Evolutionary conservation across 2,888 invertebrate species (phyloP), one percentile per base, ranked within the genome.

Genomic region (Argyra leucocephala): DNA sequence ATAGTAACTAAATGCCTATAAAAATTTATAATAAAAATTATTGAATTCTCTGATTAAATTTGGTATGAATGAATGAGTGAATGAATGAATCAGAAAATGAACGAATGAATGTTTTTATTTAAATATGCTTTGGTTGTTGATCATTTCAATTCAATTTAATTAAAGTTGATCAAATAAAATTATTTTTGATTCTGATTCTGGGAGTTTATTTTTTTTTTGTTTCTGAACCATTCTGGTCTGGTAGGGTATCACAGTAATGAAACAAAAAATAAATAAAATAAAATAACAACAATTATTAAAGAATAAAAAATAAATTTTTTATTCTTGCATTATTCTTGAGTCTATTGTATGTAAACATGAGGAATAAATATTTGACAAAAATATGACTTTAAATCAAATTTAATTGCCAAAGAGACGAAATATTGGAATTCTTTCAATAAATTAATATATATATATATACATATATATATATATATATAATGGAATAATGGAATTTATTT

Each of bases 151-250:
- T 59, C 59, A 59, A 23, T 12, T 59, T 59, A 59, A 59, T 59
- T 59, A 59, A 23, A 59, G 59, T 59, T 59, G 59, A 59, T 59
- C 59, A 59, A 59, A 59, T 59, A 23, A 59, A 23, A 23, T 59
- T 22, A 59, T 15, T 59, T 59, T 57, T 22, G 5, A 57, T n/a
- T n/a, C n/a, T n/a, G n/a, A n/a, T n/a, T n/a, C n/a, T n/a, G n/a
- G 12, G 15, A 23, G 23, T 23, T 59, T 23, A n/a, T 22, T 23
- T 15, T 23, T 59, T 59, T 23, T 57, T 18, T 12, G 6, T 1
- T 48, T 48, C 18, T 48, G 5, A 48, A 5, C 15, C 5, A 18
- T 48, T 15, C n/a, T n/a, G n/a, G n/a, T n/a, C n/a, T n/a, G n/a
- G n/a, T n/a, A n/a, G n/a, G n/a, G n/a, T n/a, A n/a, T n/a, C n/a